Base-by-base conservation (phyloP, 2,888 invertebrate genomes). In the Tenthredo livida region DNA sequence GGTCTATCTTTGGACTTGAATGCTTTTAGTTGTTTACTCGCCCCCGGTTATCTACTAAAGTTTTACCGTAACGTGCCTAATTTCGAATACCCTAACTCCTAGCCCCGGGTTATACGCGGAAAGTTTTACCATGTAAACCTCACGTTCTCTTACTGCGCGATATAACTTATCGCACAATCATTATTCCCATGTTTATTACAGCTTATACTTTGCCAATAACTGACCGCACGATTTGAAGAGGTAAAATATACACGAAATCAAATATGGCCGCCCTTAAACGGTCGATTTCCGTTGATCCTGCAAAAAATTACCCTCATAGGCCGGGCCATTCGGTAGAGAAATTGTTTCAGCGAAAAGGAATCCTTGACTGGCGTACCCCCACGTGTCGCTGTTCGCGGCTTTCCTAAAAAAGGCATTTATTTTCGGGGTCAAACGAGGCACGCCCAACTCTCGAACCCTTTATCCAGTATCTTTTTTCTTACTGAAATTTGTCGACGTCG, bases 1-100 rank as follows among this genome's bases (percentile, higher is more conserved):
- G n/a, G 83, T 50, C 67, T 83, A 67, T 65, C 65, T 65, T 83
- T 47, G 43, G 29, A 83, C 65, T 50, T 50, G 83, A 70, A 83
- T 83, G 70, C 47, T 70, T 67, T 83, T 47, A 47, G 83, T 83
- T 83, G 83, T 83, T 83, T 67, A 83, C 83, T 21, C 67, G 70
- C 65, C 83, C n/a, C 67, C 65, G 83, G 67, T 70, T 83, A 83
- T 83, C 83, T 70, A 37, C 67, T 21, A 47, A 83, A 65, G 47
- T 83, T 83, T 83, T 83, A 80, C 80, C 61, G 21, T 58, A 80
- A 80, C 80, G 29, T 80, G 80, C 80, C 80, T 80, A 80, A 80
- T 80, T 80, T 80, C 58, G 21, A 58, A 80, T 58, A 40, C 61
- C 75, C 37, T n/a, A 80, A 40, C 61, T 61, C 37, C 15, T 10